Conservation (phyloP, 2,113 vertebrate species). For the Elephas maximus region DNA sequence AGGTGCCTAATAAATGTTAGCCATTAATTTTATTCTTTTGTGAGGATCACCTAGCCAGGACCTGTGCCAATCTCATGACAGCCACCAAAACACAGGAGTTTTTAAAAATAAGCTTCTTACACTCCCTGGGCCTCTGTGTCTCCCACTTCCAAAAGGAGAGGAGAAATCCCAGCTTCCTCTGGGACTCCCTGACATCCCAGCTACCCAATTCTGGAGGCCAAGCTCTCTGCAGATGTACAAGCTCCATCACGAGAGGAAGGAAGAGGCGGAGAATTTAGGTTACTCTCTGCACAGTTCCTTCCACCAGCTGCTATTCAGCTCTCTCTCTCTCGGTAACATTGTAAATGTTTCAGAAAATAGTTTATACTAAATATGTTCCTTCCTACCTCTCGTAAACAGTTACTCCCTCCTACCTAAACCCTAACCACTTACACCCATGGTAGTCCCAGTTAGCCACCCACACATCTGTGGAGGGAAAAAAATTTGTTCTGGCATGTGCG, state of each 20-base stretch:
- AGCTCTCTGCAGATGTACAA: neutral
- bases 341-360: constrained; percentile 76
- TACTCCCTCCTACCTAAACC: constrained; percentile 55
- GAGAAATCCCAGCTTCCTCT: neutral
- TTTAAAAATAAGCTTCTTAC: neutral
- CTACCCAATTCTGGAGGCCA: neutral
- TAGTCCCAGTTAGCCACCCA: constrained; percentile 61
- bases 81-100: neutral
- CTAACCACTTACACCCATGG: constrained; percentile 39
- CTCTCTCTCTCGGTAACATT: constrained; percentile 60
- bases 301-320: neutral
- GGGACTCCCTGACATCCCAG: neutral
- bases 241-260: neutral
- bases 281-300: constrained; percentile 34
- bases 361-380: constrained; percentile 66
- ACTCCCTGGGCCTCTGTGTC: neutral
- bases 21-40: neutral
- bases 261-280: neutral
- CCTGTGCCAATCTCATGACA: neutral
- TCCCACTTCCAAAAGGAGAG: neutral
- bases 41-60: neutral
- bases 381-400: constrained; percentile 65
- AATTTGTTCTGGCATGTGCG: neutral
- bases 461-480: neutral
- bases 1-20: neutral